phyloP scores from a whole-genome alignment of 2,113 vertebrate genomes.

The Antechinus flavipes region DNA sequence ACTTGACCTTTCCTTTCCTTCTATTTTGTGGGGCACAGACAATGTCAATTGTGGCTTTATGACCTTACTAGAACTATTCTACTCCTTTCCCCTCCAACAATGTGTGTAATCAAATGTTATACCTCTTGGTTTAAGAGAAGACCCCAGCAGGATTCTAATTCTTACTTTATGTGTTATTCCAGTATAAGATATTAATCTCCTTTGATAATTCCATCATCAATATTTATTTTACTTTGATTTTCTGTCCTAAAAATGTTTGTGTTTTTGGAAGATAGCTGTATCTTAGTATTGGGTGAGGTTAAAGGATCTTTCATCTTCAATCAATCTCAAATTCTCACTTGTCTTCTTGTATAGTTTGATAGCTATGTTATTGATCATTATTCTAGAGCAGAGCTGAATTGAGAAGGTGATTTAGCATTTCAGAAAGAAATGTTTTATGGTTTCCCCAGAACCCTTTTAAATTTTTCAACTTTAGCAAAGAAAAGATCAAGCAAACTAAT shows the following conservation, averaged over 20 bases:
- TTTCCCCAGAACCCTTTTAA: neutral
- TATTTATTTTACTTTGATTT: neutral
- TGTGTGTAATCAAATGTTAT: neutral
- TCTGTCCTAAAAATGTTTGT: neutral
- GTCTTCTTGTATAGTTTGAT: constrained; percentile 11
- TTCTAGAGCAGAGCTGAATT: neutral
- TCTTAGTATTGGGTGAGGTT: neutral
- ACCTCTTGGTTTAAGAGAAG: neutral
- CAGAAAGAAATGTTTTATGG: neutral
- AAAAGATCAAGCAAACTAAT: neutral
- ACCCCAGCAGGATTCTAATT: neutral
- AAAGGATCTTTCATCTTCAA: neutral
- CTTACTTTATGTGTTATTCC: neutral
- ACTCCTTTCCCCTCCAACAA: neutral
- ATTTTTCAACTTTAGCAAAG: neutral
- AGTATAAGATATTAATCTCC: neutral
- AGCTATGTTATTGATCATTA: constrained; percentile 15
- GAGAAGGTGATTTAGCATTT: neutral
- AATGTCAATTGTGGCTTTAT: neutral
- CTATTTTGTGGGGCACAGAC: constrained; percentile 4
- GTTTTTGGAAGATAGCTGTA: constrained; percentile 32
- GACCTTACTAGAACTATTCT: neutral
- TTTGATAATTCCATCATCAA: neutral
- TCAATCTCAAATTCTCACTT: neutral
- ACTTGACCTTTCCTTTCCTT: neutral